Base-by-base conservation (phyloP, 2,113 vertebrate genomes). In the Tonatia bakeri region DNA sequence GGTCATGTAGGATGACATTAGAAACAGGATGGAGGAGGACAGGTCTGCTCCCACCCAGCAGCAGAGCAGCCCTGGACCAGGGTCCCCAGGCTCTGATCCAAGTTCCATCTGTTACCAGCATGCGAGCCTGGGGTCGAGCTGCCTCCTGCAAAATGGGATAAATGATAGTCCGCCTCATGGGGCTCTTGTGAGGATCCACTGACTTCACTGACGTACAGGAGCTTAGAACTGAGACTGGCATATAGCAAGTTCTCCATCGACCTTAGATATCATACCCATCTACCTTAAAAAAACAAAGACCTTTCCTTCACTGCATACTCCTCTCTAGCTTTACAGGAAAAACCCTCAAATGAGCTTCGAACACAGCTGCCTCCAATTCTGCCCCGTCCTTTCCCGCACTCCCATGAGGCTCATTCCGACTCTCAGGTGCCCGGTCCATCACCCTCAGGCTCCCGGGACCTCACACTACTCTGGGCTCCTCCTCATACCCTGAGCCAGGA, bases 341-440 rank as follows among this genome's bases (percentile, higher is more conserved):
- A 70, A 13, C 31, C 36, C 65, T 47, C 70, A n/a, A n/a, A 59
- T 0, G 8, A 67, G 24, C n/a, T n/a, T 50, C 15, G 8, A 16
- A 10, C 3, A 8, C 6, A n/a, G 16, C 50, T 33, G 83, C 43
- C 64, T 91, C 82, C 85, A 24, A 1, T 54, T 65, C 45, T 7
- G 45, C 36, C 56, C 65, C 4, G 28, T 19, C 8, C 64, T 56
- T 79, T 73, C 84, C 67, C 5, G 15, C 26, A 38, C 43, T 33
- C 69, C 7, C 0, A 1, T 0, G 38, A 80, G 65, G 56, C 77
- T 70, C 36, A 8, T 12, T 40, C 16, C 2, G 4, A 17, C 0
- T 9, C 45, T 89, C 40, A 0, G 12, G 20, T 38, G 52, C 15
- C 4, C 1, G 12, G 38, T 20, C 6, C 56, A 5, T 24, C 38